These are phyloP conservation scores for Falco punctatus DNA, from an alignment of 2,113 vertebrate species.

Conservation along the genomic window DNA sequence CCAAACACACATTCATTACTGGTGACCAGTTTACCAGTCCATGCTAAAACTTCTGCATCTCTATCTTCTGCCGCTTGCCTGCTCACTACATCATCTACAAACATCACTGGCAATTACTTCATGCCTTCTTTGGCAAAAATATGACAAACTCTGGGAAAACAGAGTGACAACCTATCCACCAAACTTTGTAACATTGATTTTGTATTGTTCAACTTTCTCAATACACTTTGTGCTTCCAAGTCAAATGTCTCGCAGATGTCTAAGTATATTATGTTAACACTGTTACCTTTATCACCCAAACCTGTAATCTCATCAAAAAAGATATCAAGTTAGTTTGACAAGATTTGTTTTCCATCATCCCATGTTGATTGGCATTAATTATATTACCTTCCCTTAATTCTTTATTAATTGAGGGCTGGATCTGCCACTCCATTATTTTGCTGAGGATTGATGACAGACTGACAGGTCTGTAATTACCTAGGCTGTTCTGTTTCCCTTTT, in stretches of 20 bases:
- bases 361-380: constrained; percentile 64
- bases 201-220: background rate
- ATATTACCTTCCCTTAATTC: constrained; percentile 65
- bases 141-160: background rate
- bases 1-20: fast-evolving
- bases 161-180: background rate
- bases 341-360: constrained; percentile 62
- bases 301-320: constrained; percentile 65
- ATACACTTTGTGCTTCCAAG: background rate
- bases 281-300: constrained; percentile 44
- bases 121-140: background rate
- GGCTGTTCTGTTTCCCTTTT: constrained; percentile 59
- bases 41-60: background rate
- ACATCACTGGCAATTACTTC: background rate
- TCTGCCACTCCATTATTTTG: constrained; percentile 61
- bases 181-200: background rate
- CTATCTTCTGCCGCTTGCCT: background rate
- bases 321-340: constrained; percentile 61
- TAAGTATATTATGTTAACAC: constrained; percentile 16
- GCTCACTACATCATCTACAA: background rate
- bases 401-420: constrained; percentile 68
- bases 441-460: constrained; percentile 55
- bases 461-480: constrained; percentile 63
- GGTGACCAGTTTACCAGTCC: background rate
- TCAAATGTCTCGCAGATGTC: constrained; percentile 35